These are phyloP conservation scores for Cyanoramphus novaezelandiae DNA, from an alignment of 2,113 vertebrate genomes.

Conservation along the genomic window DNA sequence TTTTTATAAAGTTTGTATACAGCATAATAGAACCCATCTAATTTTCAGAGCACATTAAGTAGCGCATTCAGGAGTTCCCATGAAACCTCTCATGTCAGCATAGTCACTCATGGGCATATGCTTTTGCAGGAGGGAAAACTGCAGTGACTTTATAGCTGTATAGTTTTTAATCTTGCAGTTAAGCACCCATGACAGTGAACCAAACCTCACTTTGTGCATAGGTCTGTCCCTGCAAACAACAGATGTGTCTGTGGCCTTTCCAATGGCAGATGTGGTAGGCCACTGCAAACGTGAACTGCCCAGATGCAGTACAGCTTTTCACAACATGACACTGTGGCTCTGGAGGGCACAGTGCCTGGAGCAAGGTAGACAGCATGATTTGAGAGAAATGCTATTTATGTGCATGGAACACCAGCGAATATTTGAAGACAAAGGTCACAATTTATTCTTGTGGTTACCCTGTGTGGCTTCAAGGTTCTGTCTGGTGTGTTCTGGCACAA, in stretches of 20 bases:
- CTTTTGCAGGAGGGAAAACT: neutral
- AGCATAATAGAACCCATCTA: neutral
- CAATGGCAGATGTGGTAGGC: neutral
- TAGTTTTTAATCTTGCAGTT: neutral
- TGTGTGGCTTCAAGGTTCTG: neutral
- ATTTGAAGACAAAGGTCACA: neutral
- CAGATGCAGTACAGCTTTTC: neutral
- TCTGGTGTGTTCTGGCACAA: neutral
- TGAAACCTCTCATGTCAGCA: neutral
- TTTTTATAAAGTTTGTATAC: neutral
- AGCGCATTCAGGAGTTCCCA: neutral
- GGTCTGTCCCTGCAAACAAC: neutral
- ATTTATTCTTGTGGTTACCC: neutral
- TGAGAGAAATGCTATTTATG: neutral
- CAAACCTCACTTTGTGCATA: neutral
- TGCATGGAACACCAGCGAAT: neutral
- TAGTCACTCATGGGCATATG: fast-evolving
- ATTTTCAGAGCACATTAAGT: neutral
- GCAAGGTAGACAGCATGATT: neutral
- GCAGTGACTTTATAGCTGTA: neutral
- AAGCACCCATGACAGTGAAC: neutral
- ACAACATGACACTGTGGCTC: neutral
- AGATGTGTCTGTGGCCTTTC: neutral
- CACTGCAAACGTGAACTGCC: neutral
- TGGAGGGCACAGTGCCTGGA: neutral